Base-by-base conservation (phyloP, 1,140 invertebrate genomes). In the Stratiolaelaps scimitus region DNA sequence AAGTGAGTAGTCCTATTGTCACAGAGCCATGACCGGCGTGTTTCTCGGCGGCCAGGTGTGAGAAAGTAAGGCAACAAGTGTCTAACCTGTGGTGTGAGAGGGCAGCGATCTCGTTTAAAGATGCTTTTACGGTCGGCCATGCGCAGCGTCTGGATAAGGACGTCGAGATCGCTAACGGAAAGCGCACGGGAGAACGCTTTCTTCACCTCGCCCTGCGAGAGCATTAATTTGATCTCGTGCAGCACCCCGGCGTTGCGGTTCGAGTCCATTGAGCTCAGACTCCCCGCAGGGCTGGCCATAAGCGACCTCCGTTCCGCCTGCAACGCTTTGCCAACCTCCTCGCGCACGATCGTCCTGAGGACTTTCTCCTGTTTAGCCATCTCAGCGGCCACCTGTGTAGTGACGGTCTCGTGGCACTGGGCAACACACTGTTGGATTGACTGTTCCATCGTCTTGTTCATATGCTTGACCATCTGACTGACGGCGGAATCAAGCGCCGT, bases 211-310 rank as follows among this genome's bases (percentile, higher is more conserved):
- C 34, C 34, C 20, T 60, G 26, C 15, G 15, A 29, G 15, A 60
- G 53, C 15, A 60, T 15, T 17, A 20, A 15, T 2, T n/a, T 60
- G 53, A 60, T 60, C 53, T 60, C 53, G 20, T 60, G 34, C 15
- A 60, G 23, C 53, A 60, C 53, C 1, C 26, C 15, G 2, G 53
- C 53, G 10, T 60, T 60, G n/a, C 53, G 17, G 53, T 60, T 60
- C 53, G 53, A 60, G 53, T 60, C 53, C 17, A 60, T 34, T 6
- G 53, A 60, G 23, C 53, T 60, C 20, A 60, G 53, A 34, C 53
- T 60, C 20, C 53, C 53, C 13, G 53, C 53, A 60, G 53, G 53
- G 23, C 53, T 60, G 13, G 53, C 53, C 53, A 60, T 60, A 34
- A 60, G 26, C 17, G 53, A 26, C 53, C 53, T 60, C 53, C 34